Percentiles rank a stretch among this genome's conserved stretches.
Evolutionary conservation across 2,888 invertebrate genomes (phyloP).

Genomic region (Folsomia manolachei): DNA sequence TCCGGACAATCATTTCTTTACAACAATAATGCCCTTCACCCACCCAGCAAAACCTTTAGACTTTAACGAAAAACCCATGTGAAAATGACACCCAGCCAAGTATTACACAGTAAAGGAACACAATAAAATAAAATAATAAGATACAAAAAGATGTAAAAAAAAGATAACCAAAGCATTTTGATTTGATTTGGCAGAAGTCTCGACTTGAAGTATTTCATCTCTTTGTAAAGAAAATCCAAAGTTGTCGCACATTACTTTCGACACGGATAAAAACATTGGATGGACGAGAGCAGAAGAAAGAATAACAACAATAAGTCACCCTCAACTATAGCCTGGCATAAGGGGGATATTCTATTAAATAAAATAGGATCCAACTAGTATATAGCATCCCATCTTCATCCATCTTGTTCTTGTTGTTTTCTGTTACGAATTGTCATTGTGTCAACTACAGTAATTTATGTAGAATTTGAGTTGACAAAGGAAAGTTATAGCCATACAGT

Average conservation of each 20-base stretch:
- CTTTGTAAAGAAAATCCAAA: neutral
- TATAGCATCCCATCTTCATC: neutral
- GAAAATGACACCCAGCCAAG: too few relatives aligned
- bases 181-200: neutral
- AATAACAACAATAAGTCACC: neutral
- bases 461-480: neutral
- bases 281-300: neutral
- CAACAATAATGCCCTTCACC: too few relatives aligned
- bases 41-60: too few relatives aligned
- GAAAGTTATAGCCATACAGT: neutral
- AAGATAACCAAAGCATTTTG: neutral
- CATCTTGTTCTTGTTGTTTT: neutral
- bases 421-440: neutral
- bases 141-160: neutral
- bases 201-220: neutral
- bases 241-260: neutral
- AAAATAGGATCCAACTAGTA: too few relatives aligned
- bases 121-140: neutral
- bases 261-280: neutral
- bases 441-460: neutral
- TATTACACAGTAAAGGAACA: neutral
- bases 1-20: too few relatives aligned
- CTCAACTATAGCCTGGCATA: too few relatives aligned
- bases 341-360: neutral
- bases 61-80: too few relatives aligned